phyloP scores from a whole-genome alignment of 1,140 invertebrate genomes.

The Caenorhabditis tropicalis region DNA sequence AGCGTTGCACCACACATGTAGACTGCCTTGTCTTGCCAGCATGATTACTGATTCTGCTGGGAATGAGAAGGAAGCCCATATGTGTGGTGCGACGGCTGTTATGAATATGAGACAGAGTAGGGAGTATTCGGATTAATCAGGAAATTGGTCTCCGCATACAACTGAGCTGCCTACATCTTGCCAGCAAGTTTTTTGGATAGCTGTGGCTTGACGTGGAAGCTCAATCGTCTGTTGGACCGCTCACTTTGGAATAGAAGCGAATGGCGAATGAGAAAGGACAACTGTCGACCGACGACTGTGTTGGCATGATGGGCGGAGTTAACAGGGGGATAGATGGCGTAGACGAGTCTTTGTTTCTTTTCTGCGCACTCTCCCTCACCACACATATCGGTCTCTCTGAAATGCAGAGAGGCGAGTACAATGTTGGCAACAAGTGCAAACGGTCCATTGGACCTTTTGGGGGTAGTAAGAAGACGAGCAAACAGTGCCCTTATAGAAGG shows the following conservation, averaged over 20 bases:
- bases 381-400: neutral
- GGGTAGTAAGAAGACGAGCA: neutral
- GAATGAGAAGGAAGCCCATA: slow-evolving; percentile 9
- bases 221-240: neutral
- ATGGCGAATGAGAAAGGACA: neutral
- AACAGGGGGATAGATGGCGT: neutral
- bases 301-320: neutral
- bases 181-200: slow-evolving; percentile 4
- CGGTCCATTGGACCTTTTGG: neutral
- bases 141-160: slow-evolving; percentile 31
- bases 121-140: slow-evolving; percentile 4
- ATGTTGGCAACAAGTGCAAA: slow-evolving; percentile 11
- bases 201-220: slow-evolving; percentile 19
- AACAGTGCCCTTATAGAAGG: neutral
- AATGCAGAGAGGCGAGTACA: neutral
- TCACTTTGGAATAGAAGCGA: neutral
- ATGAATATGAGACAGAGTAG: neutral
- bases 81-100: neutral
- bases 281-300: neutral
- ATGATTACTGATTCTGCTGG: neutral
- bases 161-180: slow-evolving; percentile 41
- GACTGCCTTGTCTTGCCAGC: slow-evolving; percentile 28
- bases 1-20: neutral
- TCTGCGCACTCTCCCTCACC: neutral
- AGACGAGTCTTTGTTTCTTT: neutral